Conservation (phyloP, 64 coral and sea anemone species). For the Montipora efflorescens region DNA sequence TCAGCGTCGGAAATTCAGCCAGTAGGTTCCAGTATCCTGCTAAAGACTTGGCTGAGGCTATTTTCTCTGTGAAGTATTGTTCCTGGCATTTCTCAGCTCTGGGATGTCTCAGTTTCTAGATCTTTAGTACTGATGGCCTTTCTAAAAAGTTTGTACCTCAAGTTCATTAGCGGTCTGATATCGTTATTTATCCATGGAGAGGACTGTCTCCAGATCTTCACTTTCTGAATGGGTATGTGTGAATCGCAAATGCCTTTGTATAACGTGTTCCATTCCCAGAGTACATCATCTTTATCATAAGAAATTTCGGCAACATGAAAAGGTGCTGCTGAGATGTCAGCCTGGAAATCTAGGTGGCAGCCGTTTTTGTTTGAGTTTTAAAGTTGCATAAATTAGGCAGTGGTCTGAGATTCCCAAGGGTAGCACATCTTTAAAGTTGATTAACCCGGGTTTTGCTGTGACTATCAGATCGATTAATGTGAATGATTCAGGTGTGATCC, state of each 20-base stretch:
- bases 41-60: too few species aligned
- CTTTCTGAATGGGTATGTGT: neutral
- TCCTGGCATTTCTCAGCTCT: too few species aligned
- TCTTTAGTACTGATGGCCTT: too few species aligned
- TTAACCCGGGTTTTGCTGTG: neutral
- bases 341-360: neutral
- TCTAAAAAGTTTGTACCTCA: too few species aligned
- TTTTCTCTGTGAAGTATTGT: too few species aligned
- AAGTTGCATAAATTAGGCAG: slow-evolving; percentile 12
- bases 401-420: slow-evolving; percentile 15
- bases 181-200: neutral
- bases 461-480: neutral
- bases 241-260: neutral
- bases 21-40: too few species aligned
- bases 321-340: neutral
- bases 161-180: neutral
- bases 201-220: slow-evolving; percentile 1
- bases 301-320: neutral
- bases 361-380: neutral
- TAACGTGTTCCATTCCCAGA: slow-evolving; percentile 10
- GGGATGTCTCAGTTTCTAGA: too few species aligned
- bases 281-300: slow-evolving; percentile 8
- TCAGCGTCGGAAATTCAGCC: too few species aligned
- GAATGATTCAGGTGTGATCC: slow-evolving; percentile 7
- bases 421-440: neutral